Percentiles rank a stretch among this genome's conserved stretches.
Evolutionary conservation across 2,113 vertebrate species (phyloP).

Genomic region (Synodontis membranacea): DNA sequence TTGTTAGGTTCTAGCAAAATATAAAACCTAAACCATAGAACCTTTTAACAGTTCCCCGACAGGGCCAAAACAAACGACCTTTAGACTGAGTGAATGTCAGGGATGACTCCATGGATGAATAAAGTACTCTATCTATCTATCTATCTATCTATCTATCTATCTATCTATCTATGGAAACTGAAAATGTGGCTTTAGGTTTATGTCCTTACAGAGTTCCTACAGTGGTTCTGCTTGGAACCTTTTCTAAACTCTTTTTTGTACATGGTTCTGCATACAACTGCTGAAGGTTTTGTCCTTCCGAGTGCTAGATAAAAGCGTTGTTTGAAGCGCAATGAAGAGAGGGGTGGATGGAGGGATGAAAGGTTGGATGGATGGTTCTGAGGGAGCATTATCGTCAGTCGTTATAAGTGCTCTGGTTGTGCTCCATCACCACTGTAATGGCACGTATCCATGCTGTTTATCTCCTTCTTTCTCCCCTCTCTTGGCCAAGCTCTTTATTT

Average conservation of each 20-base stretch:
- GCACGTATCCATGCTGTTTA: conserved; percentile 25
- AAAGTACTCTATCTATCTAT: no score
- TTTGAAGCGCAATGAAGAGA: background rate
- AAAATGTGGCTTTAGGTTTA: background rate
- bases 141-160: background rate
- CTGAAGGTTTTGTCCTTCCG: background rate
- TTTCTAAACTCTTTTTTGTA: background rate
- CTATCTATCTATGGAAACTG: background rate
- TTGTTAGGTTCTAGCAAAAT: background rate
- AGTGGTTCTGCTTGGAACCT: background rate
- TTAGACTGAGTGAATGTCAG: background rate
- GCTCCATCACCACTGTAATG: conserved; percentile 53
- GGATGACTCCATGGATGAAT: no score
- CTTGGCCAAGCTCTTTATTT: conserved; percentile 17
- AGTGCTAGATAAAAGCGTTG: background rate
- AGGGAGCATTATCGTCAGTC: conserved; percentile 34
- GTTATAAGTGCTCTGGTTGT: conserved; percentile 47
- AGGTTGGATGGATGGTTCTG: conserved; percentile 11
- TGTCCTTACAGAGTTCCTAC: background rate
- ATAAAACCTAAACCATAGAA: background rate
- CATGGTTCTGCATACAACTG: background rate
- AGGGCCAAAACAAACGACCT: background rate
- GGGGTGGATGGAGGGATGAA: conserved; percentile 47
- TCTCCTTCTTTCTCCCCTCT: conserved; percentile 9
- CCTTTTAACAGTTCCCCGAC: background rate